Percentiles rank a stretch among this genome's conserved stretches.
Conservation (phyloP, 1,140 invertebrate genomes). For the Dolichoris vasculosae region DNA sequence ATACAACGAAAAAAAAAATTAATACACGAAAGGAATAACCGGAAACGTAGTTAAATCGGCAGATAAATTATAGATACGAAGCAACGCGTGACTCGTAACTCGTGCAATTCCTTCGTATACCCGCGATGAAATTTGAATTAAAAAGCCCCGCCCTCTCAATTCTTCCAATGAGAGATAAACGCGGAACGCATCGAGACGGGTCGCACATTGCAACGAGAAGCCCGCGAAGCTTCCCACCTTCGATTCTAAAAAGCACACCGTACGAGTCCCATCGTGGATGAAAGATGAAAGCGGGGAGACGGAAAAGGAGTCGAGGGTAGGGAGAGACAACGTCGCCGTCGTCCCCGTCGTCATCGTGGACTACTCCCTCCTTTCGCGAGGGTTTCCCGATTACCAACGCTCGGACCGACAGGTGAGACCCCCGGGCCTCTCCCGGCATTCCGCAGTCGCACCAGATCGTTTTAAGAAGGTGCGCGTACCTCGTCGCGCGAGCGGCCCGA, state of each 20-base stretch:
- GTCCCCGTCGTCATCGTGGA: neutral
- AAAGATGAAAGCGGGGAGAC: neutral
- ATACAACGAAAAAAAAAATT: too few species aligned
- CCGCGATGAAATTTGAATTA: too few species aligned
- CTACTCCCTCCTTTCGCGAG: conserved; percentile 9
- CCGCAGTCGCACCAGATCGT: conserved; percentile 9
- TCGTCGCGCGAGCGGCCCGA: neutral
- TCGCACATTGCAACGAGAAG: neutral
- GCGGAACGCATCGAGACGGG: too few species aligned
- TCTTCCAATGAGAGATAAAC: too few species aligned
- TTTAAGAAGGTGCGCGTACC: conserved; percentile 21
- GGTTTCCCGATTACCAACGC: neutral
- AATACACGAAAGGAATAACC: too few species aligned
- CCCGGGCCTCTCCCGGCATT: neutral
- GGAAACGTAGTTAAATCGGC: too few species aligned
- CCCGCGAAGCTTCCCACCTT: neutral
- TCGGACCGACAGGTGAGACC: conserved; percentile 1
- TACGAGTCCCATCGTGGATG: neutral
- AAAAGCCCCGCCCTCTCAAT: too few species aligned
- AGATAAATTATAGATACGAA: too few species aligned
- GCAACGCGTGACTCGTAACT: too few species aligned
- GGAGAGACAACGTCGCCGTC: neutral
- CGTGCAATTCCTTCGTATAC: too few species aligned
- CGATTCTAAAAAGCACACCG: neutral
- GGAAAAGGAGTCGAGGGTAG: neutral